phyloP scores from a whole-genome alignment of 1,140 invertebrate genomes.

The Macrobrachium rosenbergii region DNA sequence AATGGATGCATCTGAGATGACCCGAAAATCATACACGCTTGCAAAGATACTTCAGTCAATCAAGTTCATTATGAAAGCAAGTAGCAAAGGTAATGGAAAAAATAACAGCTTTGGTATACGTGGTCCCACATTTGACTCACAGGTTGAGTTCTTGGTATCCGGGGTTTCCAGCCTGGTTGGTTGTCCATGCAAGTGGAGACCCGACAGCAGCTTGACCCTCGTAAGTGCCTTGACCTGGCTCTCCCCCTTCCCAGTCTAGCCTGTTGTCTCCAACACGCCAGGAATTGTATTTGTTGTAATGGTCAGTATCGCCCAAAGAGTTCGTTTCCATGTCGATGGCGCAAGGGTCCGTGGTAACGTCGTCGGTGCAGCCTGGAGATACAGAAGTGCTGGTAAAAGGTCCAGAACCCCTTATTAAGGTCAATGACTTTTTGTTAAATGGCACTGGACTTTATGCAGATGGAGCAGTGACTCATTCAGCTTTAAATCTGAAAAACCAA shows the following conservation, averaged over 20 bases:
- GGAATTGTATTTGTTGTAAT: slow-evolving; percentile 70
- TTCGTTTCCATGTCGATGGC: slow-evolving; percentile 70
- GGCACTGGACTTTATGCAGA: neutral
- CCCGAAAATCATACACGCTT: no score
- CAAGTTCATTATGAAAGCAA: neutral
- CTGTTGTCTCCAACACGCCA: slow-evolving; percentile 71
- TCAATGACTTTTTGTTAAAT: no score
- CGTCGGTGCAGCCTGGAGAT: slow-evolving; percentile 63
- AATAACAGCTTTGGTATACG: neutral
- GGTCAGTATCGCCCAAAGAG: slow-evolving; percentile 66
- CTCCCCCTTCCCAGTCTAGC: slow-evolving; percentile 72
- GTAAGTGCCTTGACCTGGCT: slow-evolving; percentile 70
- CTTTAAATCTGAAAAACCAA: no score
- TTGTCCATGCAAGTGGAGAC: slow-evolving; percentile 72
- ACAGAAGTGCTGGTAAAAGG: neutral
- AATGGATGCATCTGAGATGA: no score
- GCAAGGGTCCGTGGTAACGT: slow-evolving; percentile 67
- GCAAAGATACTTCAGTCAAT: no score
- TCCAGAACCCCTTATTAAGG: no score
- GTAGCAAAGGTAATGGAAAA: neutral
- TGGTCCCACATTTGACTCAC: slow-evolving; percentile 28
- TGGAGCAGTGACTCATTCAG: no score
- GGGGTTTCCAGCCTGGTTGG: slow-evolving; percentile 68
- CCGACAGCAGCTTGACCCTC: slow-evolving; percentile 69
- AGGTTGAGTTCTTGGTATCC: slow-evolving; percentile 70